Conservation (phyloP, 2,888 invertebrate species). For the Lithophane leautieri region DNA sequence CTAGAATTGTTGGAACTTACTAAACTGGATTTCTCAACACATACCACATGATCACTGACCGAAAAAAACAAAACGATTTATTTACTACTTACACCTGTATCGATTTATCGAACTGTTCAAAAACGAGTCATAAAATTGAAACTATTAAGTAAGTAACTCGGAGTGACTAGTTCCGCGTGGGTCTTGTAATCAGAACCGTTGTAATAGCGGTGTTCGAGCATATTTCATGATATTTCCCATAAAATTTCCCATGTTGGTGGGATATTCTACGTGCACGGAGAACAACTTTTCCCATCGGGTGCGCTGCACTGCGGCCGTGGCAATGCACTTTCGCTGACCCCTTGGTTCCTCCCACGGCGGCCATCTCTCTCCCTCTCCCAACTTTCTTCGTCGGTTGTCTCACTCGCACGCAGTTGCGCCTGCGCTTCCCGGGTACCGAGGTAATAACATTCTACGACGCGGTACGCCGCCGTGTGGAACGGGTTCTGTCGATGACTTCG, state of each 20-base stretch:
- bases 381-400: constrained; percentile 81
- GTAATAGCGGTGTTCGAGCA: constrained; percentile 56
- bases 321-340: constrained; percentile 91
- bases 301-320: constrained; percentile 86
- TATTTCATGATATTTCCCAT: constrained; percentile 73
- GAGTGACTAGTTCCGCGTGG: constrained; percentile 13
- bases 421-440: constrained; percentile 86
- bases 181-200: constrained; percentile 52
- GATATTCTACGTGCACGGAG: constrained; percentile 80
- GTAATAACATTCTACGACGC: constrained; percentile 90
- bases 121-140: constrained; percentile 30
- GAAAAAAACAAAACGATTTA: constrained; percentile 21
- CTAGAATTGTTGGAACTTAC: constrained; percentile 33
- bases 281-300: constrained; percentile 88
- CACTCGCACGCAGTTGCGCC: constrained; percentile 83
- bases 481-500: constrained; percentile 89
- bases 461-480: constrained; percentile 89
- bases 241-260: constrained; percentile 79
- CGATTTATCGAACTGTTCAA: background rate
- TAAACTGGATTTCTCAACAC: constrained; percentile 32
- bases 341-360: constrained; percentile 86
- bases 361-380: constrained; percentile 81
- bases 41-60: constrained; percentile 42
- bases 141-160: constrained; percentile 25
- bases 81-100: constrained; percentile 22